phyloP scores from a whole-genome alignment of 2,113 vertebrate genomes.

The Calidris pugnax region DNA sequence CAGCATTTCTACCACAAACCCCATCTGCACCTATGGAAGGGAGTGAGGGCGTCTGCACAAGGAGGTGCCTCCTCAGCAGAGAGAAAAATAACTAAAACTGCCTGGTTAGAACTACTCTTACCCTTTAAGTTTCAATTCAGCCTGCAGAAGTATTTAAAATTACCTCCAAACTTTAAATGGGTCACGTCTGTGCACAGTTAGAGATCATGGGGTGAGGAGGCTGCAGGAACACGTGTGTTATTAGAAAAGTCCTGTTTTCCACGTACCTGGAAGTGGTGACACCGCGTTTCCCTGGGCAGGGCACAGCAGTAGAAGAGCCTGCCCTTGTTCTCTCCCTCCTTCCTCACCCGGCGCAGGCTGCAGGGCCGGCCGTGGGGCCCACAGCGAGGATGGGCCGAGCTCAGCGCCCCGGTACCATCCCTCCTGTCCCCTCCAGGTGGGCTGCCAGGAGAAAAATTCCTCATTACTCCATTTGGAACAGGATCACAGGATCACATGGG shows the following conservation, averaged over 20 bases:
- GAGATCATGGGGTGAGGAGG: not conserved
- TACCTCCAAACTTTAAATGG: not conserved
- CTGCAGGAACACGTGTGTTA: not conserved
- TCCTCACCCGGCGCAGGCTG: conserved; percentile 83
- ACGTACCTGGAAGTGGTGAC: conserved; percentile 89
- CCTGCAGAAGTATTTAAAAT: not conserved
- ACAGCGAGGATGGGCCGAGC: conserved; percentile 76
- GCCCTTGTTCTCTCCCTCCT: conserved; percentile 89
- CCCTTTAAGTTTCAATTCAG: not conserved
- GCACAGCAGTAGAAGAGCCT: conserved; percentile 88
- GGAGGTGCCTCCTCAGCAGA: not conserved
- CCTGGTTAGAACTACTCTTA: not conserved
- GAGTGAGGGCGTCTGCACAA: not conserved
- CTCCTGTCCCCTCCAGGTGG: conserved; percentile 2
- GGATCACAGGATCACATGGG: no score
- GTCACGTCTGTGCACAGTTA: not conserved
- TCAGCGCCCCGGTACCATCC: not conserved
- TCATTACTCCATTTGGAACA: no score
- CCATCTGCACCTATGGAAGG: not conserved
- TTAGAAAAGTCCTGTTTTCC: not conserved
- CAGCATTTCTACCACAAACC: not conserved
- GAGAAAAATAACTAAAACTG: not conserved
- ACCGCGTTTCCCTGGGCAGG: conserved; percentile 79
- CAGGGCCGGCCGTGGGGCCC: conserved; percentile 77
- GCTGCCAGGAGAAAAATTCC: conserved; percentile 55